A percentile compares a stretch with the other conserved stretches of the same genome.
Evolutionary conservation across 2,113 vertebrate species (phyloP).

Genomic region (Sphaerodactylus townsendi): DNA sequence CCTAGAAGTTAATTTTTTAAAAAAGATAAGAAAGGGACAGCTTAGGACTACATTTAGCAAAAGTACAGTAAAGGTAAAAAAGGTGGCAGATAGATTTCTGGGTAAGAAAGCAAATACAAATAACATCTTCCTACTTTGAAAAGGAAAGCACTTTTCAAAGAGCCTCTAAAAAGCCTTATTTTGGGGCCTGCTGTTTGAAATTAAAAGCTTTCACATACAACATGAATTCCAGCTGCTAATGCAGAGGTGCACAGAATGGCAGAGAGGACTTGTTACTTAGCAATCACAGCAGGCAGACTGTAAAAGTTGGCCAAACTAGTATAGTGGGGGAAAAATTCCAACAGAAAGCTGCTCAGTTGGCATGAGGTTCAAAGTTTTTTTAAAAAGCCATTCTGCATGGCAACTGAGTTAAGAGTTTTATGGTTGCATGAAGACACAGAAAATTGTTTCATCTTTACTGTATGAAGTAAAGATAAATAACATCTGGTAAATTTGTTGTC

Average conservation of each 20-base stretch:
- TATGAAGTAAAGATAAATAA: conserved; percentile 8
- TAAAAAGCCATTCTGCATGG: conserved; percentile 42
- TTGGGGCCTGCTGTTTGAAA: conserved; percentile 70
- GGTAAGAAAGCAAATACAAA: conserved; percentile 48
- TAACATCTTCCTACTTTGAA: conserved; percentile 32
- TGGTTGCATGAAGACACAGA: conserved; percentile 45
- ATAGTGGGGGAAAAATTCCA: conserved; percentile 40
- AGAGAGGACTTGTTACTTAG: conserved; percentile 67
- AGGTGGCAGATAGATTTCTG: conserved; percentile 47
- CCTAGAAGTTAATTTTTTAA: neutral
- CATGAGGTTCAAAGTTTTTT: fast-evolving
- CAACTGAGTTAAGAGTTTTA: conserved; percentile 51
- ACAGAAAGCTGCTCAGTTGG: conserved; percentile 61
- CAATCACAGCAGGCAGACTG: conserved; percentile 61
- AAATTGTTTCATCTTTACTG: conserved; percentile 27
- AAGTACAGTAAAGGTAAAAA: conserved; percentile 45
- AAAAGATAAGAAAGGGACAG: neutral
- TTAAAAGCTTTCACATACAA: conserved; percentile 56
- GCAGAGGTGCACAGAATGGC: neutral
- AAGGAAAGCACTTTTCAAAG: conserved; percentile 49
- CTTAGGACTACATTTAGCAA: conserved; percentile 19
- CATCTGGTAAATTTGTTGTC: conserved; percentile 5
- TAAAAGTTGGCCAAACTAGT: conserved; percentile 59
- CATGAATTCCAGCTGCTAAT: conserved; percentile 46
- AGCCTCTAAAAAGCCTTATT: conserved; percentile 56